Evolutionary conservation across 1,140 invertebrate genomes (phyloP).

Genomic region (Drosophila setifemur): DNA sequence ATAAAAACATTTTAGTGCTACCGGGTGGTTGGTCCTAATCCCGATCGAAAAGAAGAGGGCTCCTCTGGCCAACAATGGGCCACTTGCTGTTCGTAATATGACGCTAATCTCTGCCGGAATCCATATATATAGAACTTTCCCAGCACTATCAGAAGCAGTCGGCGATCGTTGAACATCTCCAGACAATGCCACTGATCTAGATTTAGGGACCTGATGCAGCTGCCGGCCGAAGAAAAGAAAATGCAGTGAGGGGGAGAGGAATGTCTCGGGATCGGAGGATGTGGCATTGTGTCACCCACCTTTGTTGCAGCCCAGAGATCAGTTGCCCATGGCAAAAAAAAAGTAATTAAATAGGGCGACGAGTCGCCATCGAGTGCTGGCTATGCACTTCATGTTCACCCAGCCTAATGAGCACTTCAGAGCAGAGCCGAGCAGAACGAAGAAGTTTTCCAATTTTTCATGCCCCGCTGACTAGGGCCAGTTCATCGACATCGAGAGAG

Average conservation of each 20-base stretch:
- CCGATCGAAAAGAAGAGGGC: slow-evolving; percentile 2
- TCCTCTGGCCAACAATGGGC: slow-evolving; percentile 23
- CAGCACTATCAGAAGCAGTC: slow-evolving; percentile 15
- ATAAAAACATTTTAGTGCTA: slow-evolving; percentile 50
- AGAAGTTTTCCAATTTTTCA: slow-evolving; percentile 28
- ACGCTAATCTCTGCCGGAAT: slow-evolving; percentile 69
- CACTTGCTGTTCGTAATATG: slow-evolving; percentile 74
- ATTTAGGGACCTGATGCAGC: slow-evolving; percentile 37
- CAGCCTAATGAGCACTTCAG: slow-evolving; percentile 32
- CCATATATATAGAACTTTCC: slow-evolving; percentile 50
- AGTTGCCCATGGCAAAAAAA: slow-evolving; percentile 12
- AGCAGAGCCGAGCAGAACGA: not conserved
- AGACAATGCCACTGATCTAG: slow-evolving; percentile 47
- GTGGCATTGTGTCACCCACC: slow-evolving; percentile 42
- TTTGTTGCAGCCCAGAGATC: slow-evolving; percentile 25
- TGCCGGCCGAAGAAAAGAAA: slow-evolving; percentile 9
- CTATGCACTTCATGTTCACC: slow-evolving; percentile 9
- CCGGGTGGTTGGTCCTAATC: slow-evolving; percentile 17
- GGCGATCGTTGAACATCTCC: slow-evolving; percentile 40
- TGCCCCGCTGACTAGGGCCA: slow-evolving; percentile 27
- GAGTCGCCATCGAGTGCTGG: slow-evolving; percentile 37
- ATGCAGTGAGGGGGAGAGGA: not conserved
- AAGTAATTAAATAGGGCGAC: slow-evolving; percentile 19
- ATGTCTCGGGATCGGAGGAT: not conserved
- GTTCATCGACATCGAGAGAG: slow-evolving; percentile 15